Base-by-base conservation (phyloP, 2,888 invertebrate species). In the Limnephilus lunatus region DNA sequence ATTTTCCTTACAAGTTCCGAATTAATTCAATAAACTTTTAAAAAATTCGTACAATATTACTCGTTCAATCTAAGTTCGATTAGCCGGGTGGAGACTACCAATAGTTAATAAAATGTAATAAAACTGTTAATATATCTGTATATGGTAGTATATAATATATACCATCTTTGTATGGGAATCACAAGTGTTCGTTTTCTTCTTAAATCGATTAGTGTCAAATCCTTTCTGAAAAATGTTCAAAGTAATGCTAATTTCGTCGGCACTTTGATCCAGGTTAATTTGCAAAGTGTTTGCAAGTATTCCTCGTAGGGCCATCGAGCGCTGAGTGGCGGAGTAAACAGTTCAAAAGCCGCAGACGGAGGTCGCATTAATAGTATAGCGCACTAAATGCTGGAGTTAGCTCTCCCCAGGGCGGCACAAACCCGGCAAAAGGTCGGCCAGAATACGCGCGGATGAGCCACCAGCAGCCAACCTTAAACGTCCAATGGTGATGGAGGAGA, bases 321-420 rank as follows among this genome's bases (percentile, higher is more conserved):
- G 32, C 32, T 82, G 31, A 82, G 82, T 82, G 82, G 31, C 82
- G 32, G 31, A 32, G 32, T 32, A 82, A 82, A 82, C 82, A 82
- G 82, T 82, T 31, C 32, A 30, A 19, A 19, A 30, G 35, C 81
- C 68, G 68, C 90, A 68, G 68, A 68, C 44, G 19, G 90, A 32
- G 31, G 32, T 1, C 82, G 19, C 82, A 82, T 82, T 82, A 82
- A 82, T 82, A 32, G 82, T 82, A 68, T n/a, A 68, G 48, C 85
- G 9, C n/a, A n/a, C 68, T n/a, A 39, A 89, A 89, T 81, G 82
- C 82, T 81, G 90, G 81, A 90, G 85, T 39, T 85, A 85, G n/a
- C 35, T 44, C n/a, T 86, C 44, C 86, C 86, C 44, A 31, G 85
- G 35, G 85, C 19, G 11, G 85, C 85, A 48, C 86, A 44, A 86